A percentile compares a stretch with the other conserved stretches of the same genome.
Evolutionary conservation across 2,797 vertebrate species (phyloP).

Genomic region (Denticeps clupeoides): DNA sequence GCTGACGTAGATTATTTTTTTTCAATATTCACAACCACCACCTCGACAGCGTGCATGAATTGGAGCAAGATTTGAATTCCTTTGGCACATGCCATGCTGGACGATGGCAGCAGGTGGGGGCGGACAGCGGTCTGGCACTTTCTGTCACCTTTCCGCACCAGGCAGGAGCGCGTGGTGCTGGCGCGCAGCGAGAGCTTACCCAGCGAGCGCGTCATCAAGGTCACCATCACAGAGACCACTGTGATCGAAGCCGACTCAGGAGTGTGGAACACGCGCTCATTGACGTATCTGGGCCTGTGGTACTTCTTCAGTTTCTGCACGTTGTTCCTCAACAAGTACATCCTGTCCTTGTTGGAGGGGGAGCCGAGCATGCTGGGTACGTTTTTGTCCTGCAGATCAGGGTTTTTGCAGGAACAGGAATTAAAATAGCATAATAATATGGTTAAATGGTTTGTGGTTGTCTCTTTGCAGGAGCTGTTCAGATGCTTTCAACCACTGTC

Average conservation of each 20-base stretch:
- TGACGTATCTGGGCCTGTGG: slow-evolving; percentile 79
- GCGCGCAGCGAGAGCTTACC: slow-evolving; percentile 66
- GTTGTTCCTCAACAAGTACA: slow-evolving; percentile 95
- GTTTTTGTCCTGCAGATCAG: no score
- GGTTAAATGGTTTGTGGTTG: no score
- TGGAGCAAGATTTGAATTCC: no score
- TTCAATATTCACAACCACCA: no score
- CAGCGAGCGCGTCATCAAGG: slow-evolving; percentile 75
- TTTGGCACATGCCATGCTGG: no score
- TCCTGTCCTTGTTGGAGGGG: slow-evolving; percentile 83
- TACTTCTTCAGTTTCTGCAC: slow-evolving; percentile 98
- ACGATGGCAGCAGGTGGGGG: no score
- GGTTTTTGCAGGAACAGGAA: no score
- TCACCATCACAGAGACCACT: slow-evolving; percentile 88
- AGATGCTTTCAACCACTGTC: slow-evolving; percentile 87
- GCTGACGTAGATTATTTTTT: no score
- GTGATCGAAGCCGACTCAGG: slow-evolving; percentile 82
- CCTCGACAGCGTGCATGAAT: no score
- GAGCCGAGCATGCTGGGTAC: slow-evolving; percentile 92
- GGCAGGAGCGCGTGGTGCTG: slow-evolving; percentile 65
- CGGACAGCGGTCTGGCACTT: slow-evolving; percentile 45
- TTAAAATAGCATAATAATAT: no score
- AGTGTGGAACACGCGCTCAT: slow-evolving; percentile 71
- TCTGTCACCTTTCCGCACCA: slow-evolving; percentile 50
- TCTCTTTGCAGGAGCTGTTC: slow-evolving; percentile 69